Conservation (phyloP, 2,113 vertebrate genomes). For the Hyperopisus bebe region DNA sequence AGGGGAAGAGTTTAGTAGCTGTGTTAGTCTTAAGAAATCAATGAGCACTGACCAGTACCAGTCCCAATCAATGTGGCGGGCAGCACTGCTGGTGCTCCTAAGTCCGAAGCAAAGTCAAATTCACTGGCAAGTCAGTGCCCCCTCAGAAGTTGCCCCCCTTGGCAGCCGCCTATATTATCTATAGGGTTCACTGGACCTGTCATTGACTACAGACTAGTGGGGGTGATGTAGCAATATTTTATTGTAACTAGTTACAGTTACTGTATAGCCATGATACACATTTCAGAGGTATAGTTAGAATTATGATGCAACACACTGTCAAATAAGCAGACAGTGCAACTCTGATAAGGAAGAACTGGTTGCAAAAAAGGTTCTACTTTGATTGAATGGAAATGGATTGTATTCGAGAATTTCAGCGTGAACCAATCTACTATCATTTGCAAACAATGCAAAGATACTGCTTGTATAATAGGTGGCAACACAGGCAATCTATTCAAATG, state of each 20-base stretch:
- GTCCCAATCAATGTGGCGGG: too few relatives aligned
- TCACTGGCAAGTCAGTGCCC: background rate
- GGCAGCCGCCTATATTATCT: background rate
- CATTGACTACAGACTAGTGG: background rate
- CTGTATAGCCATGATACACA: background rate
- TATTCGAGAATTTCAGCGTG: background rate
- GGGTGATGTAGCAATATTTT: background rate
- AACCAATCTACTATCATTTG: background rate
- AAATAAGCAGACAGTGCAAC: background rate
- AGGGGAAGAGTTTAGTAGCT: constrained; percentile 29
- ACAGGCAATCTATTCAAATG: background rate
- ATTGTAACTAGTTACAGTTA: background rate
- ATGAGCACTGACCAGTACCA: constrained; percentile 12
- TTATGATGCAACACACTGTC: background rate
- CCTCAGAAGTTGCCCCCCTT: background rate
- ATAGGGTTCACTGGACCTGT: background rate
- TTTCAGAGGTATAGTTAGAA: background rate
- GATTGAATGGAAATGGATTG: background rate
- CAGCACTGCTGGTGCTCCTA: too few relatives aligned
- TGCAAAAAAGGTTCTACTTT: background rate
- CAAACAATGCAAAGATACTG: background rate
- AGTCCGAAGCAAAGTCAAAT: background rate
- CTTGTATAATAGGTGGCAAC: background rate
- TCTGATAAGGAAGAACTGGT: background rate
- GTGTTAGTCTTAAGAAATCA: constrained; percentile 32